Conservation (phyloP, 2,113 vertebrate genomes). For the Atlantisia rogersi region DNA sequence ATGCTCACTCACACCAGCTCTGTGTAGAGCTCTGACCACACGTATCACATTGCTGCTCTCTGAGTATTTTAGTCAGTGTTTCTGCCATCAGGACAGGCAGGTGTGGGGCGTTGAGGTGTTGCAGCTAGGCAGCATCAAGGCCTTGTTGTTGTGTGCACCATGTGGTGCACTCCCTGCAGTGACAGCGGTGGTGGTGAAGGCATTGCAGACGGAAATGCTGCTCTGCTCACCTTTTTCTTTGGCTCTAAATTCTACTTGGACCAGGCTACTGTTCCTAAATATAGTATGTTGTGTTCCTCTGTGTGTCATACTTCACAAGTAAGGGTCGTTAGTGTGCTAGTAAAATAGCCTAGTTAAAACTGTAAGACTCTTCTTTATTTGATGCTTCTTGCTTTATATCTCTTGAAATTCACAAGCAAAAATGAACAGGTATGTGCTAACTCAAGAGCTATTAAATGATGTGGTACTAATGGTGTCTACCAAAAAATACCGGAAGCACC, state of each 20-base stretch:
- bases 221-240: not conserved
- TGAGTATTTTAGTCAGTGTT: not conserved
- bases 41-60: not conserved
- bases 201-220: not conserved
- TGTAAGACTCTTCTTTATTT: not conserved
- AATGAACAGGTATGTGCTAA: not conserved
- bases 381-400: not conserved
- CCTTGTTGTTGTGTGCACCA: accelerated
- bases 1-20: not conserved
- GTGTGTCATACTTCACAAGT: not conserved
- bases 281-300: not conserved
- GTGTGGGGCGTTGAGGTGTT: not conserved
- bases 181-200: too few relatives aligned
- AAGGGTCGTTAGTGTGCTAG: not conserved
- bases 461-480: not conserved
- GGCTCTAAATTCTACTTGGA: not conserved
- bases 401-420: not conserved
- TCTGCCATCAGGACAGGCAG: not conserved
- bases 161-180: not conserved
- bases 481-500: not conserved
- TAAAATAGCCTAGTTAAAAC: too few relatives aligned
- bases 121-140: not conserved
- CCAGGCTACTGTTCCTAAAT: not conserved
- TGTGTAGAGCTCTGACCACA: not conserved
- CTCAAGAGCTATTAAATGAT: not conserved